Base-by-base conservation (phyloP, 2,113 vertebrate genomes). In the Corvus hawaiiensis region DNA sequence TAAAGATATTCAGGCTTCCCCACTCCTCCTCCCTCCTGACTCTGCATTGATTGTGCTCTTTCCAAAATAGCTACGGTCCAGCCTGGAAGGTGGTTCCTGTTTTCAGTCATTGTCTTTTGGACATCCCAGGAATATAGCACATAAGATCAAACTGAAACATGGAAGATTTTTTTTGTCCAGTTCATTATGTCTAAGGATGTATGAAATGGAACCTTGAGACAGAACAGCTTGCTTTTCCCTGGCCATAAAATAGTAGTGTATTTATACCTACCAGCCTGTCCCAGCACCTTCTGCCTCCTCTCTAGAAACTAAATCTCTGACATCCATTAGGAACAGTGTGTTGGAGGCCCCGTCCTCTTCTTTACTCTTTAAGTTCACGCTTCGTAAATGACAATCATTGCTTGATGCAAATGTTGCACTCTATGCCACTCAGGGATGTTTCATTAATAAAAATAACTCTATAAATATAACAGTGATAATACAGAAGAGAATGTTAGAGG, bases 331-430 rank as follows among this genome's bases (percentile, higher is more conserved):
- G 22, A 89, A 75, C 83, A 78, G 43, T 63, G 30, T 84, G 39
- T 86, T 88, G 68, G 81, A 94, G 83, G 69, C 41, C 32, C 59
- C 21, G 7, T 51, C 82, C 58, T 95, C 44, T 55, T 80, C 90
- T 94, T 92, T 94, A 51, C 55, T 91, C 90, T 89, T 80, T 79
- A 93, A 90, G 62, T 90, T 96, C 97, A 93, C 3, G 6, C 76
- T 98, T 97, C 44, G 94, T 98, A 97, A 97, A 98, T 97, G 98
- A 99, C 98, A 99, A 99, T 99, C 98, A 98, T 97, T 98, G 98
- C 97, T 98, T 92, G 88, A 98, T 41, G 98, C 97, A 97, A 96
- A 97, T 92, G 66, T 98, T 98, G 98, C 98, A 98, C 98, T 98
- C 97, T 98, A 97, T 97, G 96, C 96, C 94, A 95, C 98, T 99